Base-by-base conservation (phyloP, 2,113 vertebrate genomes). In the Rhynchomys soricoides region DNA sequence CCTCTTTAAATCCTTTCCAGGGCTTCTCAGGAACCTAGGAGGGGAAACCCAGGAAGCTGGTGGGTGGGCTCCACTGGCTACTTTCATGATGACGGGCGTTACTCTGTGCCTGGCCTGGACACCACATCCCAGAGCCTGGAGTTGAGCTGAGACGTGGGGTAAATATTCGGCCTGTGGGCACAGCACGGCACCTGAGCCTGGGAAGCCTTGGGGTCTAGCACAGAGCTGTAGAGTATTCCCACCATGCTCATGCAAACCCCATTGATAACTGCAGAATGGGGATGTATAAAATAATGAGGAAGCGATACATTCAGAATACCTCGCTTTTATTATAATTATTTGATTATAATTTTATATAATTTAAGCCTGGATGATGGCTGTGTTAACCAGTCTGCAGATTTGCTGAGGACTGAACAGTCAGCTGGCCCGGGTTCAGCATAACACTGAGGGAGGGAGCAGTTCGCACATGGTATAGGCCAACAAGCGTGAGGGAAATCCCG, bases 191-290 rank as follows among this genome's bases (percentile, higher is more conserved):
- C 64, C 21, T n/a, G 19, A 45, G 29, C 19, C 9, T 17, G 5
- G 83, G 29, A 52, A n/a, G 29, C 29, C 64, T 12, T n/a, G 21
- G 31, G 43, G 31, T 45, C 15, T 0, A 3, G 22, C n/a, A 19
- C 13, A 11, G 0, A 8, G 0, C 1, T 11, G 3, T 1, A 0
- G 0, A 1, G 22, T 1, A 6, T 24, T 62, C 55, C 62, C 79
- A 2, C 15, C 59, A 1, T 2, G 1, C 19, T 11, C 31, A 1
- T 12, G 8, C 48, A 7, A 13, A 22, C 0, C 45, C 7, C 19
- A 40, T 15, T 0, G 45, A n/a, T 15, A 37, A 34, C 19, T 7
- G 43, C 24, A 37, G 22, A 11, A 7, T 8, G 71, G 3, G 59
- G 37, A 21, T 12, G 29, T 13, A 11, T 29, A 34, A 57, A 71